Base-by-base conservation (phyloP, 2,797 vertebrate species). In the Nasua narica region DNA sequence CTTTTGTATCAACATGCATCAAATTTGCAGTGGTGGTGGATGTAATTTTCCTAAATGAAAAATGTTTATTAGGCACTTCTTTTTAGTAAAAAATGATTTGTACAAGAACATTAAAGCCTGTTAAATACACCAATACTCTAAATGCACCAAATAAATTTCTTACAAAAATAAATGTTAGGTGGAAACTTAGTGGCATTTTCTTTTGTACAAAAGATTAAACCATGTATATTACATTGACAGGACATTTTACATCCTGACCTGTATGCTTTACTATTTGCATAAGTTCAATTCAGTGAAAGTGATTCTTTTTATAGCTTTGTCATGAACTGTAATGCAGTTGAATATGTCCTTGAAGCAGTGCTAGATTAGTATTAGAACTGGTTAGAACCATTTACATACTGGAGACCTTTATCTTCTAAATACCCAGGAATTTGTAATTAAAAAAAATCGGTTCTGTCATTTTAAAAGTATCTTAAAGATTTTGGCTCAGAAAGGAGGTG, bases 191-290 rank as follows among this genome's bases (percentile, higher is more conserved):
- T 92, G n/a, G 2, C 81, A 96, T 94, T 91, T 91, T 72, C 10
- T 87, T 78, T 95, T 87, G 16, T 37, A 37, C 21, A 79, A 82
- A 89, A 37, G 16, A 60, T 94, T 93, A 86, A 91, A 91, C 89
- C 11, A 87, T 72, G 40, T 1, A 54, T 89, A 93, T 86, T 87
- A 60, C 27, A 91, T 25, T 79, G 56, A 72, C 35, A 88, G 46
- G 62, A 50, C 40, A 94, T 83, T 91, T 96, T 95, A n/a, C 8
- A 89, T 56, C 12, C 23, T 79, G 35, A 93, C 25, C 13, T 94
- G 29, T 4, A 86, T 89, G 21, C 19, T 96, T 82, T 87, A 65
- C 6, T 70, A 65, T 94, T 94, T 87, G 83, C 9, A 62, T 91
- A 93, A 90, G 27, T 72, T 83, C 60, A 86, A 37, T 90, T 91